Evolutionary conservation across 2,113 vertebrate genomes (phyloP), one percentile per base, ranked within the genome.

Genomic region (Misgurnus mizolepis): DNA sequence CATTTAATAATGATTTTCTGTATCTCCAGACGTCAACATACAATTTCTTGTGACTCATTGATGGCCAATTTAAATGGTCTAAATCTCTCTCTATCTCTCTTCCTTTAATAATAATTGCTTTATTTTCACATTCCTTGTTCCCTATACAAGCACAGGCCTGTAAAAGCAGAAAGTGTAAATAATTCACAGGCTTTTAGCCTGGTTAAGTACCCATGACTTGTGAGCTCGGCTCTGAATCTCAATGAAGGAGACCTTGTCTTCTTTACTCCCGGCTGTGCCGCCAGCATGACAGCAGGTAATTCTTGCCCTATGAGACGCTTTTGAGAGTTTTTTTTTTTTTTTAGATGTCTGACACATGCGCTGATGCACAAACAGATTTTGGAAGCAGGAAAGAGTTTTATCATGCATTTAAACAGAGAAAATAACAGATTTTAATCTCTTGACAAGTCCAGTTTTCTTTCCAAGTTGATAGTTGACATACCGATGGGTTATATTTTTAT

Each of bases 21-120:
- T 22, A 40, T 55, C 68, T 55, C 58, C n/a, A 43, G 40, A 75
- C 41, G 1, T 64, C 73, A 45, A 75, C 49, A 64, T 5, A 49
- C 18, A 10, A 18, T 75, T 64, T 39, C 18, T 47, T 15, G 45
- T 75, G 58, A 75, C 58, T 75, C 60, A 75, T 27, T 49, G 41
- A 49, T 64, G 58, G 58, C 8, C 64, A 75, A 49, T 62, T 75
- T 61, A 75, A 62, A n/a, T 62, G 7, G 62, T 62, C 58, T 60
- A 50, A 5, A 15, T 72, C 18, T 17, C 14, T 34, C 76, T 60
- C 49, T 71, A 14, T 62, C 73, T n/a, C 75, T 49, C 9, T 15
- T 4, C 0, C 17, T 88, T 87, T 89, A 81, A 88, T 80, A 85
- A 86, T 85, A 82, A 88, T 85, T 34, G 71, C 79, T 73, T 74